A percentile compares a stretch with the other conserved stretches of the same genome.
These are phyloP conservation scores for Wasmannia auropunctata DNA, from an alignment of 1,140 invertebrate genomes.

Conservation along the genomic window DNA sequence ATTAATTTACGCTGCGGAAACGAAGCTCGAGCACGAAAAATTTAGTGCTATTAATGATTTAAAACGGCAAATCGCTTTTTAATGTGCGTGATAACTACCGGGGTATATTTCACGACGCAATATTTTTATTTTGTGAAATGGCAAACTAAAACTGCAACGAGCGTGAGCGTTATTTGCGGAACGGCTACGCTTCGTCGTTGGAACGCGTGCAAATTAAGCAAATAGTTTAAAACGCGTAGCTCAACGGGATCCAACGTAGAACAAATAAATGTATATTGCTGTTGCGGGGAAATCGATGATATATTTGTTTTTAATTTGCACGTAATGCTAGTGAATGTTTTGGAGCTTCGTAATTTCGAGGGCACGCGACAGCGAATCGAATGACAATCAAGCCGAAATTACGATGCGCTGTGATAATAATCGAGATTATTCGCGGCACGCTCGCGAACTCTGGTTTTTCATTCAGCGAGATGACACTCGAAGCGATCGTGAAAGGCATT, in stretches of 20 bases:
- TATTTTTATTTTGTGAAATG: constrained; percentile 51
- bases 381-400: constrained; percentile 59
- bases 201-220: constrained; percentile 52
- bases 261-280: constrained; percentile 40
- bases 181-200: constrained; percentile 23
- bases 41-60: constrained; percentile 39
- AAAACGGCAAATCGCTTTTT: constrained; percentile 50
- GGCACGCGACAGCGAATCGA: constrained; percentile 55
- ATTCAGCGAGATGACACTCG: constrained; percentile 56
- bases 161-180: constrained; percentile 40
- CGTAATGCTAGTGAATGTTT: constrained; percentile 56
- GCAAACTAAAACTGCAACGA: constrained; percentile 30
- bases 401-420: constrained; percentile 53
- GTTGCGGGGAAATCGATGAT: constrained; percentile 40
- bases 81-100: constrained; percentile 48
- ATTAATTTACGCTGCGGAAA: constrained; percentile 27
- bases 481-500: constrained; percentile 49
- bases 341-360: constrained; percentile 47
- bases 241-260: constrained; percentile 11
- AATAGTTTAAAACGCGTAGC: constrained; percentile 53
- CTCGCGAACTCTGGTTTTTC: constrained; percentile 44
- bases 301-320: constrained; percentile 58
- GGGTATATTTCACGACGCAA: constrained; percentile 40
- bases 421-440: constrained; percentile 50
- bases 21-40: constrained; percentile 29